Conservation (phyloP, 2,113 vertebrate genomes). For the Chionodraco myersi region DNA sequence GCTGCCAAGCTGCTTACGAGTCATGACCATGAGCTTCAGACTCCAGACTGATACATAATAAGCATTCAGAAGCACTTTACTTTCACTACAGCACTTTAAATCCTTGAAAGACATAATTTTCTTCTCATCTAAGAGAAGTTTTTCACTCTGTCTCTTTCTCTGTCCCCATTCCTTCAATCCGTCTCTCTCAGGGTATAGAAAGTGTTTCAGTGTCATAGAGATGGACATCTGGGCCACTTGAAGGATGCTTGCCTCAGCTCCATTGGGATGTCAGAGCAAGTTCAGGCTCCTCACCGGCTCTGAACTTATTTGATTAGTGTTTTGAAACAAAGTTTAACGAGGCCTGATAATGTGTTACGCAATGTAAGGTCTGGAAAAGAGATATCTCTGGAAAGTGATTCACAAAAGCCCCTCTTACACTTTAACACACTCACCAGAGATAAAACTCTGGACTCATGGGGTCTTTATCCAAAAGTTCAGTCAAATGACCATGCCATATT, state of each 20-base stretch:
- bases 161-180: not conserved
- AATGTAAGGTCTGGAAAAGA: constrained; percentile 19
- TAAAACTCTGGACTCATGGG: constrained; percentile 3
- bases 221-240: constrained; percentile 53
- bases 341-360: not conserved
- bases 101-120: constrained; percentile 29
- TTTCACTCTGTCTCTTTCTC: not conserved
- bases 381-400: constrained; percentile 25
- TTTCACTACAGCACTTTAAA: constrained; percentile 38
- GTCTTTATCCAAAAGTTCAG: constrained; percentile 29
- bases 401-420: constrained; percentile 11
- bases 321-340: constrained; percentile 35
- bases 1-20: constrained; percentile 43
- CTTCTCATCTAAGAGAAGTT: constrained; percentile 36
- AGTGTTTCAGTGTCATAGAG: constrained; percentile 15
- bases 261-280: constrained; percentile 43
- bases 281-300: constrained; percentile 42
- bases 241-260: constrained; percentile 37
- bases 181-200: constrained; percentile 13
- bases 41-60: constrained; percentile 30
- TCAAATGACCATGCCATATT: constrained; percentile 60
- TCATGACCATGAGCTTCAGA: constrained; percentile 47
- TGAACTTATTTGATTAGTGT: constrained; percentile 25
- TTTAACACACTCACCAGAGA: constrained; percentile 14
- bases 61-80: constrained; percentile 30